Base-by-base conservation (phyloP, 92 coral and sea anemone species). In the Plumapathes pennacea region DNA sequence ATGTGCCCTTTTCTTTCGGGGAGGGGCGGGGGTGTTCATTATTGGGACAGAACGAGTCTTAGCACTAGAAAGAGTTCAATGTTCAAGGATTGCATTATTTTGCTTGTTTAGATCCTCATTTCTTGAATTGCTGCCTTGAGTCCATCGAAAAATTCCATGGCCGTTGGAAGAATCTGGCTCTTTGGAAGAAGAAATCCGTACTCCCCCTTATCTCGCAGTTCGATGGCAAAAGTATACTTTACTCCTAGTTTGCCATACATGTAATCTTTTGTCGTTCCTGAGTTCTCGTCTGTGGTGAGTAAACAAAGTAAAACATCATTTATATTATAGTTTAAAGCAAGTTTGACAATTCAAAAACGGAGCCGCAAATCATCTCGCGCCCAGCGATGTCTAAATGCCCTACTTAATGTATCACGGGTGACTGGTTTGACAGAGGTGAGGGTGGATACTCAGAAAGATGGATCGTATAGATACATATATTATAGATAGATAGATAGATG, bases 231-330 rank as follows among this genome's bases (percentile, higher is more conserved):
- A 2, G 89, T 52, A 20, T 85, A 89, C 42, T 63, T 82, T 1
- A 89, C 84, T 0, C 67, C 69, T 25, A 85, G 70, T 8, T 46
- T 42, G 4, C 97, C 97, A 31, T 85, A 89, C 5, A 71, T 44
- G 60, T 78, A 89, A 38, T 89, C 97, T 14, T 81, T 77, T 24
- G 74, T 69, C 30, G 81, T 62, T 2, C 97, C 97, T 0, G 97
- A 73, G 11, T 85, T 78, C 10, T 49, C 69, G 38, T 89, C 97
- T 89, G 80, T 10, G 49, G 42, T 26, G 8, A n/a, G n/a, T n/a
- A 46, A 49, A 27, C 18, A 62, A 33, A 23, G 17, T 11, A 22
- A 37, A 2, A 38, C n/a, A n/a, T n/a, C n/a, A n/a, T n/a, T n/a
- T 2, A 17, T n/a, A n/a, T n/a, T 37, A 10, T n/a, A 10, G 10